Evolutionary conservation across 2,888 invertebrate genomes (phyloP), one percentile per base, ranked within the genome.

Genomic region (Prostheceraeus crozeri): DNA sequence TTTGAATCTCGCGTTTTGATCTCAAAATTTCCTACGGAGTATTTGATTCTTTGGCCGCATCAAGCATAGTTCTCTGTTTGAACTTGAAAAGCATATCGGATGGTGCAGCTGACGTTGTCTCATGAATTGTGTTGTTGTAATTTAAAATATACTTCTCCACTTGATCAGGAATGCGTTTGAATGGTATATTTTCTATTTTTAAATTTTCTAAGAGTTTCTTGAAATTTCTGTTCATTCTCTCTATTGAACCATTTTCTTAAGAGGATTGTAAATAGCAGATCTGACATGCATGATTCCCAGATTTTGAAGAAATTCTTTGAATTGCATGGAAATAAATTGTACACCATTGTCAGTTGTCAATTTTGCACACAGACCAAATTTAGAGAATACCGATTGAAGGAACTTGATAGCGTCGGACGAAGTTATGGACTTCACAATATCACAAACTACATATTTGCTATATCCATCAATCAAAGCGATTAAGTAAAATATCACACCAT

Each of bases 231-330:
- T 46, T 54, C 4, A 52, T 28, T 35, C 16, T 30, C 33, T 54
- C 45, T 19, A 54, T 35, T 8, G 35, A 19, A 21, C 54, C 31
- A 54, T 54, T 54, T 23, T 21, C 28, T 28, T 54, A n/a, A n/a
- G 54, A 54, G 31, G 54, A 35, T 54, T 54, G 54, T 54, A 54
- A 54, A 54, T 54, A 27, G 54, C 31, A 25, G 54, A 54, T 33
- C 54, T 3, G 19, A 14, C 35, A 54, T 54, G 54, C 28, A 21
- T 30, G 19, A 54, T 54, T 21, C 54, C 54, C 27, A 33, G 54
- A 28, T 48, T 25, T 35, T 54, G 27, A 4, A 54, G 14, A 35
- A 54, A 54, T 33, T 54, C 6, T 54, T 54, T 33, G 33, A 30
- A 35, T 21, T 35, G 35, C 27, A 28, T 33, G n/a, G n/a, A n/a